Conservation (phyloP, 2,113 vertebrate genomes). For the Lates calcarifer region DNA sequence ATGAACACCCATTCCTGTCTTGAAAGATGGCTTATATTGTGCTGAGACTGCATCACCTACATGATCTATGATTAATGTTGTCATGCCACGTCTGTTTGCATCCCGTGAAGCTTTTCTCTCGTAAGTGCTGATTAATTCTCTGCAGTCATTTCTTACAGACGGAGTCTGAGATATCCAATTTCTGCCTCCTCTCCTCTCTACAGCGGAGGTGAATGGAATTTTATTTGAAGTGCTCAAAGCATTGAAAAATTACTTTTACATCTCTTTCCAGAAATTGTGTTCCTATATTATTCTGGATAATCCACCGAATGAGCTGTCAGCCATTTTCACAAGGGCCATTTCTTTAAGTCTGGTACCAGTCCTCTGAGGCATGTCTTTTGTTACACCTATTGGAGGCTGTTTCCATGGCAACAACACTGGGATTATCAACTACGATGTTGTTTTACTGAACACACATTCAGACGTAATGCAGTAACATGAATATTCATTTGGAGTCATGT, state of each 20-base stretch:
- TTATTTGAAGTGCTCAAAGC: neutral
- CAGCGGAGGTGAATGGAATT: neutral
- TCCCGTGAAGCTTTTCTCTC: conserved; percentile 22
- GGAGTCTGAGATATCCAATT: too few relatives aligned
- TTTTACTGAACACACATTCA: neutral
- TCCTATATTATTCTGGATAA: neutral
- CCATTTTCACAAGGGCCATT: neutral
- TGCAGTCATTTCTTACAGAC: conserved; percentile 32
- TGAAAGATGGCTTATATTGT: conserved; percentile 50
- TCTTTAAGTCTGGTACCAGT: neutral
- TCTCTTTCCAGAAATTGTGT: neutral
- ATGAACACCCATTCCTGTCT: conserved; percentile 30
- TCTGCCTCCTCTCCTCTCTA: neutral
- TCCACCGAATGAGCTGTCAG: neutral
- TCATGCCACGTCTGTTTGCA: conserved; percentile 30
- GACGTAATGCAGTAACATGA: too few relatives aligned
- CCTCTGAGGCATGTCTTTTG: neutral
- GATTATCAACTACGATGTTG: neutral
- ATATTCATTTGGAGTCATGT: too few relatives aligned
- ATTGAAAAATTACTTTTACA: neutral
- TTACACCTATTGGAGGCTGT: neutral
- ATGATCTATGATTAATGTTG: conserved; percentile 49
- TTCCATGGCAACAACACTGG: neutral
- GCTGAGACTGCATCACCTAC: conserved; percentile 43
- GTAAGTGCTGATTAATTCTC: conserved; percentile 43